Evolutionary conservation across 2,888 invertebrate genomes (phyloP).

Genomic region (Phortica okadai): DNA sequence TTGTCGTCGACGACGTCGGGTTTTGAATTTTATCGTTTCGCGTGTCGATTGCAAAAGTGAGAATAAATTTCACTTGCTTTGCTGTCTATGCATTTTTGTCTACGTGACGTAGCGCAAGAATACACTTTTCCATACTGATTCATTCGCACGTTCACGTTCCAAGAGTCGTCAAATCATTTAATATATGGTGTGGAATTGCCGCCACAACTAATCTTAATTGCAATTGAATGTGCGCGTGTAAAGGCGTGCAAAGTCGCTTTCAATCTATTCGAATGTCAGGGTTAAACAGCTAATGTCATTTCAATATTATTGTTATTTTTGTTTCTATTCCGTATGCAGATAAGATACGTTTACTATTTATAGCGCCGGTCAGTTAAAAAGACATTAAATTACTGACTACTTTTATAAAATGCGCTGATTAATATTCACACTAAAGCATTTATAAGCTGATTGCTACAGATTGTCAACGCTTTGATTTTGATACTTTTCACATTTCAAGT

Average conservation of each 20-base stretch:
- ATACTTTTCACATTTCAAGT: no score
- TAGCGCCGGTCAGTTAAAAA: background rate
- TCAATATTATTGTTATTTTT: background rate
- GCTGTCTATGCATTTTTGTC: constrained; percentile 26
- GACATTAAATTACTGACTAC: no score
- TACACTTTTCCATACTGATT: constrained; percentile 18
- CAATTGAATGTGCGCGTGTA: background rate
- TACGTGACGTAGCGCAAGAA: constrained; percentile 36
- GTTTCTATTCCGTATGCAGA: background rate
- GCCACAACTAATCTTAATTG: background rate
- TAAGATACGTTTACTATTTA: background rate
- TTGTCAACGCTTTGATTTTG: no score
- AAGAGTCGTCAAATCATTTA: background rate
- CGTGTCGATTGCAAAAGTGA: background rate
- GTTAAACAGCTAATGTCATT: background rate
- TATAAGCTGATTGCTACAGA: no score
- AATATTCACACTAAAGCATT: no score
- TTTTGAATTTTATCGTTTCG: constrained; percentile 12
- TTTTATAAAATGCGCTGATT: no score
- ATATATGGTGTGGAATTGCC: background rate
- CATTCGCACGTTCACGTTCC: background rate
- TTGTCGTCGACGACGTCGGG: background rate
- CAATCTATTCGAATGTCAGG: background rate
- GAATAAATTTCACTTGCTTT: background rate
- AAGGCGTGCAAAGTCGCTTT: background rate